phyloP scores from a whole-genome alignment of 1,140 invertebrate species.

The Zaprionus nigranus region DNA sequence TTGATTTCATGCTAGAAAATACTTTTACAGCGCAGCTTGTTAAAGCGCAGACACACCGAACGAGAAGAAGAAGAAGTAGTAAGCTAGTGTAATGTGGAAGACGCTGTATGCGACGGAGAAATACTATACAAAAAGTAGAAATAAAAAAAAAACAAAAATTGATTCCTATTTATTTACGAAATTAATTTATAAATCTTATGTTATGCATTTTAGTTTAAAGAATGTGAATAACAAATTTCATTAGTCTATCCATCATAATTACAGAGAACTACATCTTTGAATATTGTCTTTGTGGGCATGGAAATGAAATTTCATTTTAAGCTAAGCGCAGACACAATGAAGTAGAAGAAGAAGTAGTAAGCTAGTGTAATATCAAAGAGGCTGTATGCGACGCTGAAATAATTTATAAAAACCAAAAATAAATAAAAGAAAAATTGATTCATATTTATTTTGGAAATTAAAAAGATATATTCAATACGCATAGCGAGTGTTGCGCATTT shows the following conservation, averaged over 20 bases:
- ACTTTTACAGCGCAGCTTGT: slow-evolving; percentile 4
- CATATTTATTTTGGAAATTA: neutral
- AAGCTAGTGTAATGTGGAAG: neutral
- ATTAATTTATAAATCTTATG: neutral
- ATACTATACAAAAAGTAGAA: neutral
- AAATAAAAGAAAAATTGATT: slow-evolving; percentile 1
- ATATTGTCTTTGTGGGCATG: too few species aligned
- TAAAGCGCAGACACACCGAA: neutral
- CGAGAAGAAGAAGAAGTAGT: neutral
- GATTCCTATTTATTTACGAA: neutral
- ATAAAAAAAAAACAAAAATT: slow-evolving; percentile 17
- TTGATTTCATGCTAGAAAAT: slow-evolving; percentile 30
- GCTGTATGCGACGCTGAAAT: neutral
- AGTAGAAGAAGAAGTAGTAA: too few species aligned
- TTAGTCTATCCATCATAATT: neutral
- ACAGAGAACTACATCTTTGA: too few species aligned
- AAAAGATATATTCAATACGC: neutral
- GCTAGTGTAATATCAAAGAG: neutral
- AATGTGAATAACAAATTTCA: neutral
- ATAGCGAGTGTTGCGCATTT: neutral
- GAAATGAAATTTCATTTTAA: too few species aligned
- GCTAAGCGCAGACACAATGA: neutral
- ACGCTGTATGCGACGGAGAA: neutral
- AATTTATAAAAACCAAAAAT: neutral
- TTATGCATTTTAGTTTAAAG: neutral